These are phyloP conservation scores for Marronus borbonicus DNA, from an alignment of 2,888 invertebrate genomes.

Conservation along the genomic window DNA sequence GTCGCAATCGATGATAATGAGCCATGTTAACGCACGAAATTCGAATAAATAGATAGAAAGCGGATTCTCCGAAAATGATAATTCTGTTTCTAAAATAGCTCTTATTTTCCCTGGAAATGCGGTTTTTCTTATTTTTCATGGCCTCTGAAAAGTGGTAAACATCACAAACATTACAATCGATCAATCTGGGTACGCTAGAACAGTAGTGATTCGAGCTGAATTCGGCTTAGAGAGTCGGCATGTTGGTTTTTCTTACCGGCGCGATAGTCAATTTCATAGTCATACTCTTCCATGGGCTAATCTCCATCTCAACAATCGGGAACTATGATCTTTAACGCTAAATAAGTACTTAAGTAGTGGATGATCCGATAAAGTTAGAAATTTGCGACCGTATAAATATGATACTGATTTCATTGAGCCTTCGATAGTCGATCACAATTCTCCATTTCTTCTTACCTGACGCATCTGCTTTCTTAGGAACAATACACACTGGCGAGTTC, in stretches of 20 bases:
- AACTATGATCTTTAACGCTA: conserved; percentile 61
- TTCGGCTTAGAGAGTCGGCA: conserved; percentile 61
- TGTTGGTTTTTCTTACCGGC: conserved; percentile 60
- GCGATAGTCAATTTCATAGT: conserved; percentile 62
- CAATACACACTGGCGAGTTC: conserved; percentile 58
- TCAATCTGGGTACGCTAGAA: too few species aligned
- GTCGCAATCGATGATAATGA: too few species aligned
- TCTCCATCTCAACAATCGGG: conserved; percentile 61
- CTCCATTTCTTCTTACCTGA: conserved; percentile 62
- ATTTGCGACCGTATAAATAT: conserved; percentile 65
- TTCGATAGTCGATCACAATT: conserved; percentile 60
- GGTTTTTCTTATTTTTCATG: too few species aligned
- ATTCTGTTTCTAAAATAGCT: too few species aligned
- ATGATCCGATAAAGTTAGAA: conserved; percentile 66
- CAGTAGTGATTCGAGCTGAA: not conserved
- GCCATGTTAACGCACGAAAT: too few species aligned
- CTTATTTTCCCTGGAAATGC: too few species aligned
- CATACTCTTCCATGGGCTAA: conserved; percentile 61
- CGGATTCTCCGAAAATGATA: too few species aligned
- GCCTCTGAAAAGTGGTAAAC: too few species aligned
- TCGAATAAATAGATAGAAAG: too few species aligned
- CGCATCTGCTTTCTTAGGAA: conserved; percentile 57
- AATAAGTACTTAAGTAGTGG: conserved; percentile 63
- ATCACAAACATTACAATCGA: too few species aligned
- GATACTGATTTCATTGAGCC: conserved; percentile 61